Evolutionary conservation across 2,113 vertebrate species (phyloP).

Genomic region (Fukomys damarensis): DNA sequence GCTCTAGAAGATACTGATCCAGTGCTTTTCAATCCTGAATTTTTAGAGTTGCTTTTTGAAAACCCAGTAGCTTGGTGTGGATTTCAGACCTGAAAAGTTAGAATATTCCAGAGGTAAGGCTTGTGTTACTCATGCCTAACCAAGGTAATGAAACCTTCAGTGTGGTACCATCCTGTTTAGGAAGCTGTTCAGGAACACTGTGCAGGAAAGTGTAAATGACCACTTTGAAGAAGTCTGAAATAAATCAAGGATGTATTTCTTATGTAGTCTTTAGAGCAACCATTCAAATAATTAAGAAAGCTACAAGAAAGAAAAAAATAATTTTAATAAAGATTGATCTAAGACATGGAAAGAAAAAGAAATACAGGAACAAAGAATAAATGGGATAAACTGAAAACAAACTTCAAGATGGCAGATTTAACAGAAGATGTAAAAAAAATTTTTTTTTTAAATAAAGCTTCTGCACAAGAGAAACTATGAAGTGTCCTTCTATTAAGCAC

Average conservation of each 20-base stretch:
- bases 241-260: not conserved
- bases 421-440: not conserved
- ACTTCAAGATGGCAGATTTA: not conserved
- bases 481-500: not conserved
- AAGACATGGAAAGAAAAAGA: not conserved
- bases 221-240: not conserved
- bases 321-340: not conserved
- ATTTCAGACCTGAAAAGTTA: not conserved
- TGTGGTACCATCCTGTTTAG: not conserved
- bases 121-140: no score
- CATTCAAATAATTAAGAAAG: not conserved
- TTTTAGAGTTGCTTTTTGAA: not conserved
- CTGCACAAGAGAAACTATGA: no score
- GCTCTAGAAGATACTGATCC: not conserved
- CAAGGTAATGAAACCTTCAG: not conserved
- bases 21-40: not conserved
- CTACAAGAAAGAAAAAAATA: not conserved
- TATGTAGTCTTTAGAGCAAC: not conserved
- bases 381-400: not conserved
- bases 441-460: no score
- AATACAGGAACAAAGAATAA: not conserved
- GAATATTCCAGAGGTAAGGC: not conserved
- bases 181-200: not conserved
- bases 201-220: not conserved
- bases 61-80: not conserved